Percentiles rank a stretch among this genome's conserved stretches.
These are phyloP conservation scores for Penaeus indicus DNA, from an alignment of 1,140 invertebrate species.

Conservation along the genomic window DNA sequence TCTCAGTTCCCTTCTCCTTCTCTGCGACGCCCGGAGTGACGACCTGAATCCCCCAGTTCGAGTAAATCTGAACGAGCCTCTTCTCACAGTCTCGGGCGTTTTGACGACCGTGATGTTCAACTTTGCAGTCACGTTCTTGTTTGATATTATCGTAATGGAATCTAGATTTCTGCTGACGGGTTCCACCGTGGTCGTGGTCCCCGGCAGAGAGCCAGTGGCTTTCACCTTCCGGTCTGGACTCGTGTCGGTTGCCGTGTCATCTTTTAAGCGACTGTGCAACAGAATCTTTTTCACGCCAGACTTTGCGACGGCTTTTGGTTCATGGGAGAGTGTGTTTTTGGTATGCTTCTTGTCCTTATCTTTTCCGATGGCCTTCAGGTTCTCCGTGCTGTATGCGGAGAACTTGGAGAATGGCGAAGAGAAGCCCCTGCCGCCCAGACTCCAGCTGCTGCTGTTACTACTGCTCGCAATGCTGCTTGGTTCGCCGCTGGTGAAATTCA, in stretches of 20 bases:
- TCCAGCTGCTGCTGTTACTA: slow-evolving; percentile 7
- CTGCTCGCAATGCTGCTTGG: not conserved
- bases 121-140: slow-evolving; percentile 56
- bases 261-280: slow-evolving; percentile 7
- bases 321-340: slow-evolving; percentile 14
- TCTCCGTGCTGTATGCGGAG: not conserved
- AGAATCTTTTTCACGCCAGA: slow-evolving; percentile 43
- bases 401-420: slow-evolving; percentile 30
- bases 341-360: slow-evolving; percentile 34
- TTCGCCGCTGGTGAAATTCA: slow-evolving; percentile 36
- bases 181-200: slow-evolving; percentile 34
- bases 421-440: slow-evolving; percentile 18
- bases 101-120: slow-evolving; percentile 63
- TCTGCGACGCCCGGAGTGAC: slow-evolving; percentile 38
- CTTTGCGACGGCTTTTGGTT: slow-evolving; percentile 37
- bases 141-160: slow-evolving; percentile 45
- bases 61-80: slow-evolving; percentile 50
- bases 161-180: slow-evolving; percentile 34
- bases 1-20: slow-evolving; percentile 28
- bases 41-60: slow-evolving; percentile 29
- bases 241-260: slow-evolving; percentile 4
- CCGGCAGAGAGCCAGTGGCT: not conserved
- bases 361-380: not conserved
- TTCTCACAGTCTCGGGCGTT: slow-evolving; percentile 39
- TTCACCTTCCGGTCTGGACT: slow-evolving; percentile 28